Evolutionary conservation across 1,140 invertebrate species (phyloP), one percentile per base, ranked within the genome.

Genomic region (Platyura marginata): DNA sequence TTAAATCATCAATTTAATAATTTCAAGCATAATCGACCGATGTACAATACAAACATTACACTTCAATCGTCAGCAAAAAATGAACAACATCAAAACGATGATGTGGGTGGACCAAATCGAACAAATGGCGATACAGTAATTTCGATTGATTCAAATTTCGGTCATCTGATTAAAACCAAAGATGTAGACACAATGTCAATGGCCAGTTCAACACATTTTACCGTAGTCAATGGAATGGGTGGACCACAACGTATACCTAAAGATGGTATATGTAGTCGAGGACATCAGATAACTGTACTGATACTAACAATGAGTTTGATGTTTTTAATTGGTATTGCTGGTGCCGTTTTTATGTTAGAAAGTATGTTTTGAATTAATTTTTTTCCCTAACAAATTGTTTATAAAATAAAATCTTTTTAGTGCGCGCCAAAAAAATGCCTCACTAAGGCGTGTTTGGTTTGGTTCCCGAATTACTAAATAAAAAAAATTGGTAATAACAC

Each of bases 131-230:
- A 59, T 48, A 49, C 56, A 6, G 51, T 56, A 0, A 57, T 59
- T 21, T 29, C 49, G 21, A 59, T 59, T 25, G 56, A 52, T 49
- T 55, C 56, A 40, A 59, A 59, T 49, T 46, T 59, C 46, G n/a
- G n/a, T n/a, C 44, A 59, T 47, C 59, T 56, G 32, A 44, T 59
- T 38, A 55, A 34, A 61, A 58, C 49, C 64, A 64, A 49, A 56
- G 66, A 58, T 51, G 54, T 69, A 40, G 80, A 83, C 50, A 70
- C 71, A 25, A 68, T 69, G 18, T 85, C 81, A n/a, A 66, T 83
- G 44, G 81, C 81, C 21, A 84, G 80, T 58, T 85, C 80, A 44
- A 85, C 80, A 43, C 81, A 87, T 60, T 87, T 86, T 55, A 87
- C 82, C 4, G 79, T 86, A 33, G 74, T 86, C 36, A 83, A 84